Conservation (phyloP, 2,888 invertebrate species). For the Athripsodes cinereus region DNA sequence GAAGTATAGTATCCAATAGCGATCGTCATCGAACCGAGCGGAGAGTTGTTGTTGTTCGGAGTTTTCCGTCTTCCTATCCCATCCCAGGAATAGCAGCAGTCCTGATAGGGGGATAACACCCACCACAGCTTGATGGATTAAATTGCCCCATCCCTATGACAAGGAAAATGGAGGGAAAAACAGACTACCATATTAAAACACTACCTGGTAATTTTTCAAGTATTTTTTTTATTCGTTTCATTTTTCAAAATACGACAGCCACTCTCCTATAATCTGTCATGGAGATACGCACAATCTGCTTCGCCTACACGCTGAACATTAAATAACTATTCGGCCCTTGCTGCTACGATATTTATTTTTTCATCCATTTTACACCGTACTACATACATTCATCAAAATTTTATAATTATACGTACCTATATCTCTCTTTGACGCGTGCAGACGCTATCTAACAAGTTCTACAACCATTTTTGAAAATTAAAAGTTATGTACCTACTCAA, state of each 20-base stretch:
- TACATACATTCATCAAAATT: no score
- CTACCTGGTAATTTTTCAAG: constrained; percentile 54
- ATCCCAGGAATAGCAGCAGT: background rate
- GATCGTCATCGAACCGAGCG: no score
- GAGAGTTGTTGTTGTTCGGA: no score
- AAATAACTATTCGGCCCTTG: background rate
- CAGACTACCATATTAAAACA: constrained; percentile 49
- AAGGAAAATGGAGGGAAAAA: constrained; percentile 46
- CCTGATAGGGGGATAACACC: constrained; percentile 11
- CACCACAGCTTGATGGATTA: constrained; percentile 46
- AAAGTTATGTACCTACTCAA: no score
- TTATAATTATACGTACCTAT: no score
- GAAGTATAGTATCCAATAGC: no score
- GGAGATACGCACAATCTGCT: constrained; percentile 16
- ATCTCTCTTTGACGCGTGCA: no score
- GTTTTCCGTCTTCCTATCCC: background rate
- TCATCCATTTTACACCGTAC: no score
- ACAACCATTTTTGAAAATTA: no score
- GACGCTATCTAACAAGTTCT: no score
- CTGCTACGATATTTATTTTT: no score
- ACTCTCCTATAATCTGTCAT: constrained; percentile 28
- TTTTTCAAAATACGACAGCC: constrained; percentile 33
- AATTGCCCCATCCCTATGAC: constrained; percentile 54
- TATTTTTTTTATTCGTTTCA: constrained; percentile 43
- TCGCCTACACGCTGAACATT: constrained; percentile 1